Evolutionary conservation across 2,888 invertebrate genomes (phyloP), one percentile per base, ranked within the genome.

Genomic region (Proisotoma minuta): DNA sequence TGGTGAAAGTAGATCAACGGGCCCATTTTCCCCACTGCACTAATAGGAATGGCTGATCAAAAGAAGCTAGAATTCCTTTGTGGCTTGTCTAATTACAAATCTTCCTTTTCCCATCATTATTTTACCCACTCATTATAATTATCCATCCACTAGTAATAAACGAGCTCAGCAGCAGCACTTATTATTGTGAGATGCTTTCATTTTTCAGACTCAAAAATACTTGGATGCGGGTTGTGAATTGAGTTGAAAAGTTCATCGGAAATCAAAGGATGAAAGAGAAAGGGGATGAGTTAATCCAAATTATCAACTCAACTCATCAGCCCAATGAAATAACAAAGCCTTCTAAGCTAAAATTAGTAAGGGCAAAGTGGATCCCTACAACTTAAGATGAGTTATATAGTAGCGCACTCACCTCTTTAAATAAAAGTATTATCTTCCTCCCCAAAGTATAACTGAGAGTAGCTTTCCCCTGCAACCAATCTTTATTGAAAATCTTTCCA

Each of bases 401-500:
- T n/a, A n/a, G n/a, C n/a, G 39, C 29, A 29, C 53, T 56, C 56
- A 56, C 56, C 56, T 56, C 43, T 47, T 56, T 56, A 56, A 56
- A 54, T 54, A 43, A 47, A 26, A 29, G 56, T 43, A 56, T 56
- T 47, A 56, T 4, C 40, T n/a, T 56, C 56, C 43, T 15, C 22
- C 43, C 56, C 43, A 56, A n/a, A 23, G 26, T 26, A 56, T 56
- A 56, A 47, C 40, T 56, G 56, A 56, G 56, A 27, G 56, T 26
- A n/a, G 28, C 47, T 48, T 48, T 57, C 20, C 22, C 28, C n/a
- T n/a, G n/a, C n/a, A n/a, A n/a, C n/a, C 52, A 61, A 60, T 61
- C 64, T 58, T 64, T 62, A 59, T 62, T 62, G 62, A 65, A 65
- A 65, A 65, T 59, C 57, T 40, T 40, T 24, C 24, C 39, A 20